Percentiles rank a stretch among this genome's conserved stretches.
Conservation (phyloP, 2,113 vertebrate species). For the Myodes glareolus region DNA sequence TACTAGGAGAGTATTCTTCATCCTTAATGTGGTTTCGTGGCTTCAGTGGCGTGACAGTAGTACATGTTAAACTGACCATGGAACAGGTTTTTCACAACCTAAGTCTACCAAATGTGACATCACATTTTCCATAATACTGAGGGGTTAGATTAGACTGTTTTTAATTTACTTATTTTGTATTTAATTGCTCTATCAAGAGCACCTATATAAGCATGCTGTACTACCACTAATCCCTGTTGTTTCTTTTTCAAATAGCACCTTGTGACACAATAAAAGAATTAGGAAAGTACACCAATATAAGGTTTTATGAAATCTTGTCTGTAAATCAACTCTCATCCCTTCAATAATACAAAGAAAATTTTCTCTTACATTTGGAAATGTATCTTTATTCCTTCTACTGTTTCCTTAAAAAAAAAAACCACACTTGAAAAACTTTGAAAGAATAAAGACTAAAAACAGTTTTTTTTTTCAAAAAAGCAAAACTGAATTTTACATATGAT, state of each 20-base stretch:
- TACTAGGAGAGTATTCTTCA: neutral
- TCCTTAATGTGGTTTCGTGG: constrained; percentile 9
- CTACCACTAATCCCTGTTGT: neutral
- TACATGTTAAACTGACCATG: constrained; percentile 23
- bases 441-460: constrained; percentile 33
- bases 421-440: constrained; percentile 19
- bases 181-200: constrained; percentile 12
- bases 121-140: neutral
- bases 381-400: neutral
- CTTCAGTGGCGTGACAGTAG: neutral
- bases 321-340: neutral
- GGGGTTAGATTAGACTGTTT: neutral
- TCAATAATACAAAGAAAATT: neutral
- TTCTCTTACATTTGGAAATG: neutral
- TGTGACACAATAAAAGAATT: constrained; percentile 40
- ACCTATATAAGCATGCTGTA: neutral
- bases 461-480: constrained; percentile 41
- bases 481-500: neutral
- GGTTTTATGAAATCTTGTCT: constrained; percentile 13
- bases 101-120: neutral
- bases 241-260: constrained; percentile 1
- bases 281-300: neutral
- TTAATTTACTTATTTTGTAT: neutral
- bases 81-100: constrained; percentile 5
- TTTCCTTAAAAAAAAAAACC: neutral